Percentiles rank a stretch among this genome's conserved stretches.
Conservation (phyloP, 92 coral and sea anemone genomes). For the Zoanthus gigantus region DNA sequence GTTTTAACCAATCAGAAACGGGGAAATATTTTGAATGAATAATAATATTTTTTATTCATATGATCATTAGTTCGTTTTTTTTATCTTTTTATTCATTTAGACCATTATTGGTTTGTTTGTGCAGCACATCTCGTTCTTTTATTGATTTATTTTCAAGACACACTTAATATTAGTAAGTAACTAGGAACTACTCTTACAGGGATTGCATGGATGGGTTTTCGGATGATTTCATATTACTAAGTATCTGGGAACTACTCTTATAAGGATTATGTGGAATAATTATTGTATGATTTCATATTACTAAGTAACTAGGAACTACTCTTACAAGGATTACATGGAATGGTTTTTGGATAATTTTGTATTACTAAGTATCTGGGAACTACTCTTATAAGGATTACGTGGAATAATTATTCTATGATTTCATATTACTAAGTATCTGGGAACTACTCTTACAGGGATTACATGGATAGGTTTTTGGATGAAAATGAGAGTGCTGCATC, state of each 20-base stretch:
- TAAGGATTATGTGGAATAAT: conserved; percentile 98
- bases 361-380: neutral
- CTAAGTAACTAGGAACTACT: neutral
- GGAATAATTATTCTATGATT: conserved; percentile 90
- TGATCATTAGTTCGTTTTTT: no score
- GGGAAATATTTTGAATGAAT: no score
- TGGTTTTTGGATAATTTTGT: conserved; percentile 75
- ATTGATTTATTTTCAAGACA: no score
- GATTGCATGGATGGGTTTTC: neutral
- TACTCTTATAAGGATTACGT: conserved; percentile 84
- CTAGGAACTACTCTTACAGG: no score
- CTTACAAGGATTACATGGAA: conserved; percentile 95
- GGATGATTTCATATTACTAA: neutral
- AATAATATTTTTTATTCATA: no score
- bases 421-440: neutral
- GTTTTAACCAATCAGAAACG: no score
- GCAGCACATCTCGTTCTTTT: no score
- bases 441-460: conserved; percentile 71
- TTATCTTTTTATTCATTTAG: no score
- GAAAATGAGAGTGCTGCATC: conserved; percentile 99
- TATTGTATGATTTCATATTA: conserved; percentile 61
- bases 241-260: neutral
- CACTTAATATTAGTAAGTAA: no score
- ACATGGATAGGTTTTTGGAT: conserved; percentile 99
- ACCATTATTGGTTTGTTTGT: no score